These are phyloP conservation scores for Lynx canadensis DNA, from an alignment of 2,113 vertebrate species.

Conservation along the genomic window DNA sequence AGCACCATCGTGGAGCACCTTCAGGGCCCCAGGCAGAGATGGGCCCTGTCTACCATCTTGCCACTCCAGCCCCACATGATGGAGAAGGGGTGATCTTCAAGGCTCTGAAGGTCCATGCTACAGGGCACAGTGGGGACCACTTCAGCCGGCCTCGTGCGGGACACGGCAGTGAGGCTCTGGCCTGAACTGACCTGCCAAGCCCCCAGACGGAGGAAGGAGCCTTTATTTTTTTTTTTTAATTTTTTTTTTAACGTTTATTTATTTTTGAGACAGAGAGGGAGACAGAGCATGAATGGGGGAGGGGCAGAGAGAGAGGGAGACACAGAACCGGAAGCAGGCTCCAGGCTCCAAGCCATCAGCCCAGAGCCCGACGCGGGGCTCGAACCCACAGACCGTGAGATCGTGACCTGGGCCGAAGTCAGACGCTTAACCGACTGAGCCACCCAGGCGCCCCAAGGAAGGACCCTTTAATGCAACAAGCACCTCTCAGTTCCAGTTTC, in stretches of 20 bases:
- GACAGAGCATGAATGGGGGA: too few relatives aligned
- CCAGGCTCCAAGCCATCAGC: too few relatives aligned
- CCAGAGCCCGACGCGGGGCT: too few relatives aligned
- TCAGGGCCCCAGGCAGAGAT: background rate
- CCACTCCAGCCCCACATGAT: background rate
- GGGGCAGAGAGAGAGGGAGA: too few relatives aligned
- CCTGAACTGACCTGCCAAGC: background rate
- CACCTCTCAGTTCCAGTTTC: background rate
- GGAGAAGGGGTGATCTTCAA: background rate
- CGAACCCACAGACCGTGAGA: too few relatives aligned
- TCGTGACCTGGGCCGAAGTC: too few relatives aligned
- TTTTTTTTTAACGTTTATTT: too few relatives aligned
- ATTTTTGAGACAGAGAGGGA: too few relatives aligned
- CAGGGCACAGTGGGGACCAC: background rate
- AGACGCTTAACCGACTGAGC: too few relatives aligned
- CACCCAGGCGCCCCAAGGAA: background rate
- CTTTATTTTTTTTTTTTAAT: background rate
- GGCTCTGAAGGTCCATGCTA: background rate
- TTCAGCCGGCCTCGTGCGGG: background rate
- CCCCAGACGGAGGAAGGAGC: background rate
- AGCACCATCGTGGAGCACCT: fast-evolving
- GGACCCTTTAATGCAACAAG: background rate
- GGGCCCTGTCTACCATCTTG: background rate
- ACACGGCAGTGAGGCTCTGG: background rate
- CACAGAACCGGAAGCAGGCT: too few relatives aligned